phyloP scores from a whole-genome alignment of 2,888 invertebrate genomes.

The Heteropelma amictum region DNA sequence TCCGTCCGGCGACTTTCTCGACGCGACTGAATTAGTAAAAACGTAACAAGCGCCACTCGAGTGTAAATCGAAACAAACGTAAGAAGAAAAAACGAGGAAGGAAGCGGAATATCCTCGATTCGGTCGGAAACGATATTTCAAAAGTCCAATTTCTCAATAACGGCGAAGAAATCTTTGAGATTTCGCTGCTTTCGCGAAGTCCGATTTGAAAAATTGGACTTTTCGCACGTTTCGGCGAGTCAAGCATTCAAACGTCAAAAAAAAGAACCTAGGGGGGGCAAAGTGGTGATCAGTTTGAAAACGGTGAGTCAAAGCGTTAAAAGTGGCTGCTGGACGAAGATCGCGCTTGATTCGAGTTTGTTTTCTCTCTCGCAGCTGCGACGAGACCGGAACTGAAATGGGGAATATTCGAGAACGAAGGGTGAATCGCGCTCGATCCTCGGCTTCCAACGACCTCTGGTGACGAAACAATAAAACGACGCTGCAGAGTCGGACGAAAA shows the following conservation, averaged over 20 bases:
- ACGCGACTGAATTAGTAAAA: constrained; percentile 4
- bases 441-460: background rate
- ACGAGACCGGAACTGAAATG: constrained; percentile 22
- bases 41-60: constrained; percentile 44
- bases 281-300: no score
- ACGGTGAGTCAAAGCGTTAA: constrained; percentile 36
- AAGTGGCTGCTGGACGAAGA: constrained; percentile 7
- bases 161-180: background rate
- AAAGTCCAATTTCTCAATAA: background rate
- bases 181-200: background rate
- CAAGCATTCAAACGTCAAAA: constrained; percentile 40
- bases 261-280: no score
- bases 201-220: background rate
- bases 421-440: background rate
- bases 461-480: background rate
- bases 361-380: background rate
- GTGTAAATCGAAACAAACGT: background rate
- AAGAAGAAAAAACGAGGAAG: background rate
- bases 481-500: constrained; percentile 22
- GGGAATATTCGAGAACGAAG: constrained; percentile 1
- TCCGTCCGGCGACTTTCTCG: no score
- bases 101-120: constrained; percentile 19
- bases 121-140: constrained; percentile 16
- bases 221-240: background rate
- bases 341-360: constrained; percentile 1